Evolutionary conservation across 2,113 vertebrate genomes (phyloP).

Genomic region (Melanotaenia duboulayi): DNA sequence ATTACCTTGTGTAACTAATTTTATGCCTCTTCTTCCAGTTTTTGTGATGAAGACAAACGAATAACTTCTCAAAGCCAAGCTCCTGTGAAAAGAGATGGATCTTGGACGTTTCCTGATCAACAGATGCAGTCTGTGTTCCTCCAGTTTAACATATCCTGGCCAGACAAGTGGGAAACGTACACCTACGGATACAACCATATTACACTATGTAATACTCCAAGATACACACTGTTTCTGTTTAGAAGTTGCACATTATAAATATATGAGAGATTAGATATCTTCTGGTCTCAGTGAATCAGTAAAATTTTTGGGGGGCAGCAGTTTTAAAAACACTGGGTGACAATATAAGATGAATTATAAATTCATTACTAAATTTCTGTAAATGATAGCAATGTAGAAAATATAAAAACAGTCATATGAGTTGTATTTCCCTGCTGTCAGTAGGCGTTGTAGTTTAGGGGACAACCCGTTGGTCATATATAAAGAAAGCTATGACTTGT

Average conservation of each 20-base stretch:
- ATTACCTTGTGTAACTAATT: not conserved
- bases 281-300: not conserved
- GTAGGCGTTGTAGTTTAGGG: not conserved
- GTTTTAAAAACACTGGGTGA: too few relatives aligned
- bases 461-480: not conserved
- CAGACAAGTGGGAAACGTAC: constrained; percentile 21
- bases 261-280: not conserved
- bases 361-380: too few relatives aligned
- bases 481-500: not conserved
- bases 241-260: too few relatives aligned
- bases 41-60: not conserved
- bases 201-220: constrained; percentile 25
- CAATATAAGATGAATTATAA: too few relatives aligned
- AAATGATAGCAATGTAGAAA: too few relatives aligned
- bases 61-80: not conserved
- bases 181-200: fast-evolving
- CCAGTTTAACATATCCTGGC: constrained; percentile 36
- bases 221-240: not conserved
- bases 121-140: not conserved
- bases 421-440: not conserved
- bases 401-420: not conserved
- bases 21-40: constrained; percentile 36
- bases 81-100: constrained; percentile 18
- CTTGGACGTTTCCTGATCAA: not conserved
- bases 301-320: too few relatives aligned